Evolutionary conservation across 37 sponge, comb jelly and placozoan species (phyloP).

Genomic region (Theonella swinhoei): DNA sequence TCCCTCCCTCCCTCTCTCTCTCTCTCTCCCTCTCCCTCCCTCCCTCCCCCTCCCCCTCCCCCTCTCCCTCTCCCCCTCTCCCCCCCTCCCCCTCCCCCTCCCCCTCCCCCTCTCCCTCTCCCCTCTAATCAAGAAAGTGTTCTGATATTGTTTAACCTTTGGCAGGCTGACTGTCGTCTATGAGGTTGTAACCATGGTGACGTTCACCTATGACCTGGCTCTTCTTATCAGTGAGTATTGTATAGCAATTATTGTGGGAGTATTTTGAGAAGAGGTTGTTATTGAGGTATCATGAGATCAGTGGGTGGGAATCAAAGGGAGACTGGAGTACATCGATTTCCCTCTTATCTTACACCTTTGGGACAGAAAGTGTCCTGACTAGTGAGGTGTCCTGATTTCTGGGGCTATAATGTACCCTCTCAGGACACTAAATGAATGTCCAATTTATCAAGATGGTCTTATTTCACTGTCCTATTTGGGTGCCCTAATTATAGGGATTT

Average conservation of each 20-base stretch:
- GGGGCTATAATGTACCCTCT: no score
- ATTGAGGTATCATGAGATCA: no score
- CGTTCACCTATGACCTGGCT: constrained; percentile 72
- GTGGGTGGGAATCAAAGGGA: no score
- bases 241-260: neutral
- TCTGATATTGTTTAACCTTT: neutral
- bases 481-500: no score
- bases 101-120: neutral
- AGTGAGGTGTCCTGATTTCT: no score
- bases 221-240: constrained; percentile 37
- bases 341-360: neutral
- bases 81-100: neutral
- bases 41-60: neutral
- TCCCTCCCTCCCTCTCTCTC: neutral
- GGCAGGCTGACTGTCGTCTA: constrained; percentile 54
- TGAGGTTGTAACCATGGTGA: constrained; percentile 38
- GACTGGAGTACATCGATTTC: no score
- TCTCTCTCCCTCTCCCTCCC: neutral
- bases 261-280: no score
- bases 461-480: no score
- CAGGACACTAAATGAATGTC: no score
- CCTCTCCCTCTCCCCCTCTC: neutral
- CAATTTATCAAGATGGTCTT: no score
- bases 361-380: no score
- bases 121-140: neutral